phyloP scores from a whole-genome alignment of 1,140 invertebrate species.

The Pissodes strobi region DNA sequence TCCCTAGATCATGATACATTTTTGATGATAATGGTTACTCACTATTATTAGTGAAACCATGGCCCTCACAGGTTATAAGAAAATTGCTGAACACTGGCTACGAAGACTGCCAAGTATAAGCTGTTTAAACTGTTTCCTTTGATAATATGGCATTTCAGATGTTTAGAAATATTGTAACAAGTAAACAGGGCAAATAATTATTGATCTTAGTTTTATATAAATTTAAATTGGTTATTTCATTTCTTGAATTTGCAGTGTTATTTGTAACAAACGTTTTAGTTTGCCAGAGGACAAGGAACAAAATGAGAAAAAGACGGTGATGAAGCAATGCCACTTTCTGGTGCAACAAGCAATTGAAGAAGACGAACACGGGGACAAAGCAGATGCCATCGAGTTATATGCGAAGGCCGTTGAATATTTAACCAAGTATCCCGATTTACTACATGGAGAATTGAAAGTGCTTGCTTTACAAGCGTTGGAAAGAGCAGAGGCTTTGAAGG shows the following conservation, averaged over 20 bases:
- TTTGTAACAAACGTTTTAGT: conserved; percentile 14
- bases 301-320: conserved; percentile 59
- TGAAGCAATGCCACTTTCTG: conserved; percentile 81
- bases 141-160: too few species aligned
- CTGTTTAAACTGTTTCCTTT: too few species aligned
- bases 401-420: conserved; percentile 86
- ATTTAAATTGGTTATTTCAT: too few species aligned
- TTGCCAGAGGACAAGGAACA: conserved; percentile 42
- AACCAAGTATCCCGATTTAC: conserved; percentile 64
- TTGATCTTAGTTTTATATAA: neutral
- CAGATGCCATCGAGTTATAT: conserved; percentile 84
- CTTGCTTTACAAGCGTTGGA: conserved; percentile 77
- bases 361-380: conserved; percentile 76
- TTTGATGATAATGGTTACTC: too few species aligned
- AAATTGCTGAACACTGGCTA: too few species aligned
- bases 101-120: too few species aligned
- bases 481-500: conserved; percentile 80
- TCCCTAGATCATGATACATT: too few species aligned
- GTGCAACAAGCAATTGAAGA: conserved; percentile 85
- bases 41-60: too few species aligned
- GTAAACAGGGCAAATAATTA: neutral
- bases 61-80: too few species aligned
- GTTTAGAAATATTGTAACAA: too few species aligned
- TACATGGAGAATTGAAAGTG: conserved; percentile 70
- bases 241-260: too few species aligned